These are phyloP conservation scores for Hystrix brachyura DNA, from an alignment of 2,113 vertebrate species.

Conservation along the genomic window DNA sequence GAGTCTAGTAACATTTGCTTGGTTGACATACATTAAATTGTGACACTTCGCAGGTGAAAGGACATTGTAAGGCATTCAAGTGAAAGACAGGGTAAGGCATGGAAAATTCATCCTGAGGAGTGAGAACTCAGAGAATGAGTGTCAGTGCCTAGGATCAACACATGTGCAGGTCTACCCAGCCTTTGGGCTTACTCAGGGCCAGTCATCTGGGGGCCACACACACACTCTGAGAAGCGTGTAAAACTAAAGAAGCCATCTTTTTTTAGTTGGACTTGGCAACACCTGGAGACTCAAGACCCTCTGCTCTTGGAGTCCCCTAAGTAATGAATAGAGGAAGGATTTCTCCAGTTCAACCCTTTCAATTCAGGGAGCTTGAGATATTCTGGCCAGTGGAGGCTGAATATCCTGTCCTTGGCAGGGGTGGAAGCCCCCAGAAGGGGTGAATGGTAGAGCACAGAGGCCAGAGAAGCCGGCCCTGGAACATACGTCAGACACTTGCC, in stretches of 20 bases:
- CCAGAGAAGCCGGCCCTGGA: neutral
- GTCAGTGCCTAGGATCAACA: neutral
- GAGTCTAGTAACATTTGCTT: neutral
- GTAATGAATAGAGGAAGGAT: neutral
- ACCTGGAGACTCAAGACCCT: neutral
- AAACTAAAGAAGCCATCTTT: neutral
- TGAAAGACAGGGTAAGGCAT: neutral
- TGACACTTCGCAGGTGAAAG: neutral
- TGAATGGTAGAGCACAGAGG: neutral
- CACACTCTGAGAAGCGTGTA: neutral
- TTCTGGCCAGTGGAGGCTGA: too few species aligned
- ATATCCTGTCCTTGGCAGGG: neutral
- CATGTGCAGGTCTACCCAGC: neutral
- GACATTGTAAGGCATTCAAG: neutral
- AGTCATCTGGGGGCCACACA: neutral
- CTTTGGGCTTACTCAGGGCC: neutral
- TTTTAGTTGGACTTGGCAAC: neutral
- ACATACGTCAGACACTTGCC: neutral
- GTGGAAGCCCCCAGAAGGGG: neutral
- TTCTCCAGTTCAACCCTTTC: neutral
- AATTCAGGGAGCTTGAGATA: neutral
- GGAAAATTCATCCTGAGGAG: neutral
- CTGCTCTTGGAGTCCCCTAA: neutral
- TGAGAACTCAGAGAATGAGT: neutral
- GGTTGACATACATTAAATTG: neutral